These are phyloP conservation scores for Chymomyza amoena DNA, from an alignment of 2,888 invertebrate genomes.

Conservation along the genomic window DNA sequence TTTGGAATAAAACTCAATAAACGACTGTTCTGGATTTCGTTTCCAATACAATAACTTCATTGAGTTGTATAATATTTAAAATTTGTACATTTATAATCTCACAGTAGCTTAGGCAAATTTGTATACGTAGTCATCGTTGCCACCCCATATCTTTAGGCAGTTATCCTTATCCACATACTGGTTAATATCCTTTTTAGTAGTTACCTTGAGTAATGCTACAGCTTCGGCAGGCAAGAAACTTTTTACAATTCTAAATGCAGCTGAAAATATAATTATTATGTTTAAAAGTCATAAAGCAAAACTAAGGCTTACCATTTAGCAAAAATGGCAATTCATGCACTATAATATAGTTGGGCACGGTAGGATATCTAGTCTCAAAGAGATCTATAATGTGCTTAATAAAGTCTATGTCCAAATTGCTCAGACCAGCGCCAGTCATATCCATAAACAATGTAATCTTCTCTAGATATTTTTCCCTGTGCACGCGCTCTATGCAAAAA, in stretches of 20 bases:
- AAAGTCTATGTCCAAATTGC: conserved; percentile 94
- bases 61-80: too few species aligned
- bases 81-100: neutral
- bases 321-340: conserved; percentile 98
- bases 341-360: conserved; percentile 91
- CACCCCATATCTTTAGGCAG: conserved; percentile 88
- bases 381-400: conserved; percentile 90
- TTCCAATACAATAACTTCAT: too few species aligned
- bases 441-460: conserved; percentile 93
- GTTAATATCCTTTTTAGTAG: conserved; percentile 86
- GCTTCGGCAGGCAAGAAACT: conserved; percentile 91
- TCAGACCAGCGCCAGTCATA: conserved; percentile 91
- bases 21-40: too few species aligned
- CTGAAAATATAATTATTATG: conserved; percentile 77
- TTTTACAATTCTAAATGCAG: conserved; percentile 95
- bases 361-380: conserved; percentile 93
- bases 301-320: conserved; percentile 83
- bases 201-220: conserved; percentile 91
- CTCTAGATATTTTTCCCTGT: conserved; percentile 85
- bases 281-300: neutral
- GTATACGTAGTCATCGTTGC: conserved; percentile 86
- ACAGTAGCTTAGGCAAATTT: conserved; percentile 80
- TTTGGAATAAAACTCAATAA: too few species aligned
- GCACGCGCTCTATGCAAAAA: conserved; percentile 83
- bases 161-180: conserved; percentile 87